Percentiles rank a stretch among this genome's conserved stretches.
Evolutionary conservation across 2,888 invertebrate species (phyloP).

Genomic region (Torymus tubicola): DNA sequence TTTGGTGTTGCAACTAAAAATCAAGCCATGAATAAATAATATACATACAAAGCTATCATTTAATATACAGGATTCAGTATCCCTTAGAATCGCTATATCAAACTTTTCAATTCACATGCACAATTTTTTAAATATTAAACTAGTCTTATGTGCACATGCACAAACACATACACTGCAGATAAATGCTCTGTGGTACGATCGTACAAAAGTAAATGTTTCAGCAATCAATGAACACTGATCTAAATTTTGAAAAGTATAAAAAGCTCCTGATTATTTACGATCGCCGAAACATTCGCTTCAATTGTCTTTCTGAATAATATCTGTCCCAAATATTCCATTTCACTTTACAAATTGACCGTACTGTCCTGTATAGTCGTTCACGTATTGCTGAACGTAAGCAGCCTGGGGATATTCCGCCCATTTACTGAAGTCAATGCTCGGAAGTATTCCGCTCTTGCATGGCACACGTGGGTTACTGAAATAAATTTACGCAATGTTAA

Average conservation of each 20-base stretch:
- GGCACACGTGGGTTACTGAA: conserved; percentile 94
- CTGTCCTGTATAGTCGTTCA: conserved; percentile 40
- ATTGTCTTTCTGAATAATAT: conserved; percentile 20
- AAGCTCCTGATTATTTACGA: neutral
- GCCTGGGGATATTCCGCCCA: conserved; percentile 88
- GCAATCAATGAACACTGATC: conserved; percentile 6
- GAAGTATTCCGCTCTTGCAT: conserved; percentile 91
- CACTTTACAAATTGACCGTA: conserved; percentile 52
- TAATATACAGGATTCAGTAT: conserved; percentile 9
- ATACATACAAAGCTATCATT: conserved; percentile 18
- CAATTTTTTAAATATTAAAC: conserved; percentile 35
- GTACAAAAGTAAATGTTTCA: conserved; percentile 22
- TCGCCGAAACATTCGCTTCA: conserved; percentile 15
- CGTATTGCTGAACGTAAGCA: conserved; percentile 27
- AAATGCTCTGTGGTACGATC: conserved; percentile 38
- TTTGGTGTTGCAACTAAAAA: neutral
- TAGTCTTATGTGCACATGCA: conserved; percentile 21
- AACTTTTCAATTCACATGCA: conserved; percentile 34
- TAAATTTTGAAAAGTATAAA: conserved; percentile 1
- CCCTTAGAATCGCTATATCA: conserved; percentile 29
- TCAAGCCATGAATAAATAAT: conserved; percentile 38
- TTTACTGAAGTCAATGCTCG: conserved; percentile 91
- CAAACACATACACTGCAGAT: conserved; percentile 18
- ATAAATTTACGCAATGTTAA: conserved; percentile 54
- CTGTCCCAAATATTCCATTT: neutral